These are phyloP conservation scores for Polylopha cassiicola DNA, from an alignment of 2,888 invertebrate genomes.

Conservation along the genomic window DNA sequence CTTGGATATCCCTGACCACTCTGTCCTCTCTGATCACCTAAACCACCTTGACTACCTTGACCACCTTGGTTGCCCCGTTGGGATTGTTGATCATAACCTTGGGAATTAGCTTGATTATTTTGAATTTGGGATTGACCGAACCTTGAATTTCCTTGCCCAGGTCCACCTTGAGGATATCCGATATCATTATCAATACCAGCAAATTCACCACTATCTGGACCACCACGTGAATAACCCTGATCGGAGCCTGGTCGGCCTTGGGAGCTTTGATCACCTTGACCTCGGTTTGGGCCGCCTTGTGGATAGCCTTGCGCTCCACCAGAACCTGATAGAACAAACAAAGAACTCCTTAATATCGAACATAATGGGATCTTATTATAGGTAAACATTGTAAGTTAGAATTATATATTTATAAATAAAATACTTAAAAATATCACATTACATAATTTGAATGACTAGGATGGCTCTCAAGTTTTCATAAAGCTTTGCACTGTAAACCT, in stretches of 20 bases:
- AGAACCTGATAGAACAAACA: too few species aligned
- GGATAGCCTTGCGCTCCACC: too few species aligned
- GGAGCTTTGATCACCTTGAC: slow-evolving; percentile 17
- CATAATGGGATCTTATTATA: too few species aligned
- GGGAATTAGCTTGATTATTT: slow-evolving; percentile 28
- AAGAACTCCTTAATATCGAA: too few species aligned
- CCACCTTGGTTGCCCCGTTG: slow-evolving; percentile 27
- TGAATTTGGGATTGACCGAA: slow-evolving; percentile 33
- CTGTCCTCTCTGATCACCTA: slow-evolving; percentile 26
- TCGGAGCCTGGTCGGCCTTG: too few species aligned
- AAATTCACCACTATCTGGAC: slow-evolving; percentile 32
- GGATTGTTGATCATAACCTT: slow-evolving; percentile 17
- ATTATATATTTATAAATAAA: too few species aligned
- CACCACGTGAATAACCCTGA: slow-evolving; percentile 28
- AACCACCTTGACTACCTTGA: slow-evolving; percentile 32
- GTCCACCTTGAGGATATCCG: slow-evolving; percentile 33
- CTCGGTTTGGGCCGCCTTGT: too few species aligned
- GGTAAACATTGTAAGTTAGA: too few species aligned
- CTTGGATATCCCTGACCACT: slow-evolving; percentile 28
- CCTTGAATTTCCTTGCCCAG: slow-evolving; percentile 24
- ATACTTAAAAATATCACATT: too few species aligned
- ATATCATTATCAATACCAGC: slow-evolving; percentile 32
- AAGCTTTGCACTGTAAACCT: too few species aligned
- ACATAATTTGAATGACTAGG: too few species aligned
- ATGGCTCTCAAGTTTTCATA: too few species aligned